Percentiles rank a stretch among this genome's conserved stretches.
Conservation (phyloP, 2,888 invertebrate species). For the Tyria jacobaeae region DNA sequence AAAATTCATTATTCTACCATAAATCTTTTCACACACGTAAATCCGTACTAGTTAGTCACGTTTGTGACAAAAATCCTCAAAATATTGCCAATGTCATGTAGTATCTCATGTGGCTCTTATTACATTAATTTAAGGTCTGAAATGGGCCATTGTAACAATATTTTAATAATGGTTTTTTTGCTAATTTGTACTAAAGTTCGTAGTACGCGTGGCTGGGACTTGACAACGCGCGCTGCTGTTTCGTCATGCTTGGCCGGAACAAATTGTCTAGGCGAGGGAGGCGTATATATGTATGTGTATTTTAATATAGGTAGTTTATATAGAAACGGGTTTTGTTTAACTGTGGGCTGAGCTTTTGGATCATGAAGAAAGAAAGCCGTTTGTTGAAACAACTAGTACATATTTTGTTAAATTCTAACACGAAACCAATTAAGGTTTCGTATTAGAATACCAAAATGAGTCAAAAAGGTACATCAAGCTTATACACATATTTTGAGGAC, state of each 20-base stretch:
- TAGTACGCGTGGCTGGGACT: conserved; percentile 75
- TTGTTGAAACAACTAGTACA: too few relatives aligned
- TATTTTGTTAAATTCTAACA: too few relatives aligned
- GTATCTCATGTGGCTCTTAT: conserved; percentile 25
- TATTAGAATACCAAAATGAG: too few relatives aligned
- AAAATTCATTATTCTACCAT: conserved; percentile 59
- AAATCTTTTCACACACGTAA: conserved; percentile 70
- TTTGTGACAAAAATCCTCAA: conserved; percentile 48
- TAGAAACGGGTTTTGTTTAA: not conserved
- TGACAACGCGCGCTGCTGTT: conserved; percentile 74
- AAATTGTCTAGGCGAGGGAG: conserved; percentile 77
- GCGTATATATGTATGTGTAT: conserved; percentile 24
- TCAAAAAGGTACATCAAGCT: too few relatives aligned
- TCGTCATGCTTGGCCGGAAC: conserved; percentile 82
- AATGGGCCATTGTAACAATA: conserved; percentile 24
- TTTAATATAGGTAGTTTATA: not conserved
- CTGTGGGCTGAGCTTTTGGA: not conserved
- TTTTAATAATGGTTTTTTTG: conserved; percentile 39
- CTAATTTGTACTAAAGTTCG: conserved; percentile 66
- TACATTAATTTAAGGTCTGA: conserved; percentile 30
- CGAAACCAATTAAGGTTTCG: too few relatives aligned
- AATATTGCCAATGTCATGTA: conserved; percentile 31
- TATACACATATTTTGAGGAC: too few relatives aligned
- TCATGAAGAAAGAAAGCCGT: not conserved
- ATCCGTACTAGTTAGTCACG: conserved; percentile 58